These are phyloP conservation scores for Syngnathus typhle DNA, from an alignment of 2,113 vertebrate genomes.

Conservation along the genomic window DNA sequence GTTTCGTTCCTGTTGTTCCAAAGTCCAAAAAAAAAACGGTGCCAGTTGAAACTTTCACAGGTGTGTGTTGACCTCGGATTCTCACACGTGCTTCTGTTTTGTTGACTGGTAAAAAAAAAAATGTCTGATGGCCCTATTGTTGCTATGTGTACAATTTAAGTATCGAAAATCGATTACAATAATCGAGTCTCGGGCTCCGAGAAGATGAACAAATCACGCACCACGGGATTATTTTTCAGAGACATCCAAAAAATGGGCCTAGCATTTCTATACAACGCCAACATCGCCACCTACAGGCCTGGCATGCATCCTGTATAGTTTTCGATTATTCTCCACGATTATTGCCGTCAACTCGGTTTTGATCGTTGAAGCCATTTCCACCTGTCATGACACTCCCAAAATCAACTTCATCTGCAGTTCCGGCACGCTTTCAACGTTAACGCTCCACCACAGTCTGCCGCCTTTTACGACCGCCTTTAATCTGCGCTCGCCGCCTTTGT, in stretches of 20 bases:
- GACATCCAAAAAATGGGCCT: no score
- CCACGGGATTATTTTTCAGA: no score
- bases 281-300: background rate
- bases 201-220: background rate
- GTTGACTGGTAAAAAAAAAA: constrained; percentile 23
- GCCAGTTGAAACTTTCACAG: constrained; percentile 19
- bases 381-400: background rate
- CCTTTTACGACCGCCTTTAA: background rate
- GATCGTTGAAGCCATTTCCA: background rate
- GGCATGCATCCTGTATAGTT: background rate
- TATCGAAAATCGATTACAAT: background rate
- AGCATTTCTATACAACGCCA: background rate
- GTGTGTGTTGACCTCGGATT: constrained; percentile 38
- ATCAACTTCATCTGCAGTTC: constrained; percentile 2
- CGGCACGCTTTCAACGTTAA: background rate
- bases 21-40: constrained; percentile 46
- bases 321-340: background rate
- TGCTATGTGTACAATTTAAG: constrained; percentile 24
- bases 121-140: constrained; percentile 19
- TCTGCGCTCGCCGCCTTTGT: constrained; percentile 1
- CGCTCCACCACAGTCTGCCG: background rate
- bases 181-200: no score
- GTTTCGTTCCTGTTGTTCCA: constrained; percentile 56
- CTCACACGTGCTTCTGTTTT: constrained; percentile 12
- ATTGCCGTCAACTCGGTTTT: background rate